Conservation (phyloP, 2,888 invertebrate species). For the Drosophila multiciliata region DNA sequence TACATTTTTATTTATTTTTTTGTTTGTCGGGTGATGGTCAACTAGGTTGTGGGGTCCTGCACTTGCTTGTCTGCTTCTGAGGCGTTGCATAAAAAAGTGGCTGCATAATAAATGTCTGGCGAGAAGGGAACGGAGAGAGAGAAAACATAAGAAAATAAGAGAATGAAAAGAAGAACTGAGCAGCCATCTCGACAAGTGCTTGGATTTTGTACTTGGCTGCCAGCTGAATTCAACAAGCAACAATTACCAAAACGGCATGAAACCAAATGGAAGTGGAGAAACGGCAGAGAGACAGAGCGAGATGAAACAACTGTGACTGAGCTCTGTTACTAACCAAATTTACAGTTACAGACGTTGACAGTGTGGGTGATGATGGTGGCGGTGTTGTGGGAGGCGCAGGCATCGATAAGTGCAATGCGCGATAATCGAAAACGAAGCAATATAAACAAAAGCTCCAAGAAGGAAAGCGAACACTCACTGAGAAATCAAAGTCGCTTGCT, state of each 20-base stretch:
- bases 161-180: conserved; percentile 23
- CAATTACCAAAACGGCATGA: conserved; percentile 60
- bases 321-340: conserved; percentile 41
- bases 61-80: conserved; percentile 26
- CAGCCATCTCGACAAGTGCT: conserved; percentile 46
- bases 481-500: conserved; percentile 27
- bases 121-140: conserved; percentile 1
- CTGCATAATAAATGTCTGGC: conserved; percentile 50
- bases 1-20: conserved; percentile 10
- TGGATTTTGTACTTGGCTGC: conserved; percentile 37
- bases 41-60: conserved; percentile 23
- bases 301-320: conserved; percentile 56
- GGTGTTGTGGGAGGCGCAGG: conserved; percentile 17
- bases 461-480: conserved; percentile 22
- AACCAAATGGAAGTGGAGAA: conserved; percentile 4
- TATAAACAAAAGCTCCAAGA: conserved; percentile 65
- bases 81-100: conserved; percentile 40
- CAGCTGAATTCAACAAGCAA: conserved; percentile 76
- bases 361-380: conserved; percentile 22
- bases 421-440: conserved; percentile 77
- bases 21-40: conserved; percentile 44
- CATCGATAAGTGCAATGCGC: conserved; percentile 71
- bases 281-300: neutral
- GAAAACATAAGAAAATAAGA: conserved; percentile 8
- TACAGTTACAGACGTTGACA: conserved; percentile 58